Base-by-base conservation (phyloP, 2,888 invertebrate genomes). In the Caradrina kadenii region DNA sequence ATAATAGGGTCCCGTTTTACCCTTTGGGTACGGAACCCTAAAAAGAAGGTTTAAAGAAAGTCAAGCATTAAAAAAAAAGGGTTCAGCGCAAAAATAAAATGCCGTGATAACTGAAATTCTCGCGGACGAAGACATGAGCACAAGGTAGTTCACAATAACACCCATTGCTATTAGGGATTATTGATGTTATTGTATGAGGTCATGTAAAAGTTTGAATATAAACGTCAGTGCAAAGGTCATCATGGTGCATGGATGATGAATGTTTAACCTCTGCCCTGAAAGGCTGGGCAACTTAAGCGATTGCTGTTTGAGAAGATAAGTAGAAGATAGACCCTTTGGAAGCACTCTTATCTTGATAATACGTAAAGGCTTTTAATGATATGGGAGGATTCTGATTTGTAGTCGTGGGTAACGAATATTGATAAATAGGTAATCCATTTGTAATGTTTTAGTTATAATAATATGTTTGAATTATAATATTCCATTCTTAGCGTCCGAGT, bases 231-330 rank as follows among this genome's bases (percentile, higher is more conserved):
- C 26, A 59, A 13, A 80, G 64, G 58, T 80, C 81, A 8, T 6
- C 2, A 22, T 35, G 54, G 35, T 52, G 62, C 54, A 65, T 76
- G 54, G 49, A 76, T 69, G 48, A 69, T 60, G 69, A 42, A 64
- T 60, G 35, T 64, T 69, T 80, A 49, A 80, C 76, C 81, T 8
- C 22, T 69, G 69, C 45, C 69, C 58, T 59, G 0, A 0, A n/a
- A 15, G n/a, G 35, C 2, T 13, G 17, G 45, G 45, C 62, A 76
- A 22, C 68, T 55, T 76, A 61, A 64, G 59, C 50, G 39, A 69
- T 75, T 39, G 64, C 48, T 49, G 52, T 63, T 63, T 39, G 22
- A 17, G 6, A 2, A 58, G 50, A 69, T 77, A 68, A 75, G 22
- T 60, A 2, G 19, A 2, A 63, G 76, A 80, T 80, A 62, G 48